These are phyloP conservation scores for Erebia ligea DNA, from an alignment of 2,888 invertebrate genomes.

Conservation along the genomic window DNA sequence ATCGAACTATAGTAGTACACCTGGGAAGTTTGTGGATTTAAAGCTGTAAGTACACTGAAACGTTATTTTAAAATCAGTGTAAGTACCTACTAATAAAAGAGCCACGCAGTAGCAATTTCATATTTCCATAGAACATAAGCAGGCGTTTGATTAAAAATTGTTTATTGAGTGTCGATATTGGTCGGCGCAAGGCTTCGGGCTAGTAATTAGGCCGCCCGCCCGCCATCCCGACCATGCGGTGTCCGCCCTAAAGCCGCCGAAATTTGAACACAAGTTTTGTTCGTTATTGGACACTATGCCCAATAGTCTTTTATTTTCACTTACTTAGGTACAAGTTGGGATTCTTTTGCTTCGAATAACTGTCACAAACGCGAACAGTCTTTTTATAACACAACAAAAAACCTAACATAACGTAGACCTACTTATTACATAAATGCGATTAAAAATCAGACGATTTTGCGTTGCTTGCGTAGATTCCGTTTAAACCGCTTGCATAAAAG, in stretches of 20 bases:
- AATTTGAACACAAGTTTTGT: conserved; percentile 36
- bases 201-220: conserved; percentile 37
- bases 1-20: too few species aligned
- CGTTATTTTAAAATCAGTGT: too few species aligned
- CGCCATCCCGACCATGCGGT: conserved; percentile 34
- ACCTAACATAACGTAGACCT: too few species aligned
- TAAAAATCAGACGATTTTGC: too few species aligned
- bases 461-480: too few species aligned
- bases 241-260: conserved; percentile 25
- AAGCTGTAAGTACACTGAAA: too few species aligned
- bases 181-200: conserved; percentile 27
- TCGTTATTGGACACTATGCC: conserved; percentile 11
- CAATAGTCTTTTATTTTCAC: conserved; percentile 1
- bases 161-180: conserved; percentile 10
- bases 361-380: too few species aligned
- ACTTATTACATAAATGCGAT: too few species aligned
- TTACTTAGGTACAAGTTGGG: not conserved
- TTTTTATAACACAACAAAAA: too few species aligned
- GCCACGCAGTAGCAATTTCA: not conserved
- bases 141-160: conserved; percentile 9
- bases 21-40: too few species aligned
- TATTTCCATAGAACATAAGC: not conserved
- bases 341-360: not conserved
- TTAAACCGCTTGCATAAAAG: too few species aligned
- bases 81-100: not conserved